Evolutionary conservation across 2,888 invertebrate species (phyloP).

Genomic region (Phengaris alcon): DNA sequence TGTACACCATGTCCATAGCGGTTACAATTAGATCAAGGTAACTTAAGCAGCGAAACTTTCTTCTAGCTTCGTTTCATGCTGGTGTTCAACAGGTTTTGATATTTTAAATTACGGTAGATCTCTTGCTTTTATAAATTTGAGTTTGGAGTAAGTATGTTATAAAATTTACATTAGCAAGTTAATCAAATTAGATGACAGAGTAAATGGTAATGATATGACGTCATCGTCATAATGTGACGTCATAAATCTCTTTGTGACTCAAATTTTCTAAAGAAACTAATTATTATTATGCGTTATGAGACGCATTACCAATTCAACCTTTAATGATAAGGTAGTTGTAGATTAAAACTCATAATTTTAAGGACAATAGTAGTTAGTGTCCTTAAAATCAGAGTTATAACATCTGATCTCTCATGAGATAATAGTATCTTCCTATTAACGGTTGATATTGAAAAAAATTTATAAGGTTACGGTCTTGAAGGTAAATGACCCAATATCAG

Average conservation of each 20-base stretch:
- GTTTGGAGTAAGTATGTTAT: too few species aligned
- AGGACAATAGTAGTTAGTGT: not conserved
- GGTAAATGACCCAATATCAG: not conserved
- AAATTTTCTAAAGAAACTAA: too few species aligned
- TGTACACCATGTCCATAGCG: conserved; percentile 15
- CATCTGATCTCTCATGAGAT: too few species aligned
- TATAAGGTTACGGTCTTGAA: conserved; percentile 9
- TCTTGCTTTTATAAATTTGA: not conserved
- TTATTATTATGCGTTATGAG: too few species aligned
- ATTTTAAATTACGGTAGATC: not conserved
- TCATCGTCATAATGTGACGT: too few species aligned
- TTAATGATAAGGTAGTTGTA: not conserved
- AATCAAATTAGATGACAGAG: too few species aligned
- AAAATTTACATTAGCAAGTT: too few species aligned
- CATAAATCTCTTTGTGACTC: too few species aligned
- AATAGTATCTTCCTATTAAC: not conserved
- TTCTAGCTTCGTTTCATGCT: not conserved
- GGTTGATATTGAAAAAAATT: not conserved
- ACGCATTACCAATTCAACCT: not conserved
- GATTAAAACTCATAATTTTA: not conserved
- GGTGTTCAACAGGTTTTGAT: not conserved
- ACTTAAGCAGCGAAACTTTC: not conserved
- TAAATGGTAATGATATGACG: too few species aligned
- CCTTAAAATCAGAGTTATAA: too few species aligned
- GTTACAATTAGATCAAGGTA: conserved; percentile 16